Evolutionary conservation across 2,113 vertebrate genomes (phyloP).

Genomic region (Pontoporia blainvillei): DNA sequence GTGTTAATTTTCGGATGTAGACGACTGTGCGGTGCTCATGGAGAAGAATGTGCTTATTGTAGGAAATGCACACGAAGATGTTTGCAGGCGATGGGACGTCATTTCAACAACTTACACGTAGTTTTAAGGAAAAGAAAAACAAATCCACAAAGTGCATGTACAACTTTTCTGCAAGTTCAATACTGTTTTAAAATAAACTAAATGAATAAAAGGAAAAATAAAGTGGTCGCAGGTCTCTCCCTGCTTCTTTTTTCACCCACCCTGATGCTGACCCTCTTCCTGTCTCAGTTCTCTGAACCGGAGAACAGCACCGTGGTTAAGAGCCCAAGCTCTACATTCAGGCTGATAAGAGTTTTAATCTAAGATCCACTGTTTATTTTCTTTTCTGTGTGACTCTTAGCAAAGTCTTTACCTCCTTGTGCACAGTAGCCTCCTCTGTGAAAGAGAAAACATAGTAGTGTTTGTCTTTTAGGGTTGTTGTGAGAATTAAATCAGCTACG

Average conservation of each 20-base stretch:
- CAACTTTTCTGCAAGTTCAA: neutral
- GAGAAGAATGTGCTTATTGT: neutral
- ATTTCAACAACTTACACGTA: neutral
- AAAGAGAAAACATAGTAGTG: neutral
- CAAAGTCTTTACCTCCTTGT: neutral
- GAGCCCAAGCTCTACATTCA: neutral
- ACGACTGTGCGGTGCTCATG: neutral
- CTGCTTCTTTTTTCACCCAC: neutral
- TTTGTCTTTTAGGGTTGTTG: neutral
- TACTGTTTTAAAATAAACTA: neutral
- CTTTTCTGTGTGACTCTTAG: neutral
- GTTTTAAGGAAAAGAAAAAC: neutral
- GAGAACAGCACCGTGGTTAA: neutral
- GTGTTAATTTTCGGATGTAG: neutral
- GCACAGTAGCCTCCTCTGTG: neutral
- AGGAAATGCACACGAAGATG: neutral
- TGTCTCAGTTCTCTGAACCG: neutral
- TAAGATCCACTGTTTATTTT: neutral
- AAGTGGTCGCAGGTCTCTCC: neutral
- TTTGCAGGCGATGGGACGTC: neutral
- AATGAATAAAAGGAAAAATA: neutral
- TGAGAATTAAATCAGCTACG: neutral
- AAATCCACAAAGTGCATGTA: neutral
- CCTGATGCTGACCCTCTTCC: neutral
- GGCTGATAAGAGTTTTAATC: neutral